Evolutionary conservation across 2,113 vertebrate species (phyloP).

Genomic region (Pachypanchax playfairii): DNA sequence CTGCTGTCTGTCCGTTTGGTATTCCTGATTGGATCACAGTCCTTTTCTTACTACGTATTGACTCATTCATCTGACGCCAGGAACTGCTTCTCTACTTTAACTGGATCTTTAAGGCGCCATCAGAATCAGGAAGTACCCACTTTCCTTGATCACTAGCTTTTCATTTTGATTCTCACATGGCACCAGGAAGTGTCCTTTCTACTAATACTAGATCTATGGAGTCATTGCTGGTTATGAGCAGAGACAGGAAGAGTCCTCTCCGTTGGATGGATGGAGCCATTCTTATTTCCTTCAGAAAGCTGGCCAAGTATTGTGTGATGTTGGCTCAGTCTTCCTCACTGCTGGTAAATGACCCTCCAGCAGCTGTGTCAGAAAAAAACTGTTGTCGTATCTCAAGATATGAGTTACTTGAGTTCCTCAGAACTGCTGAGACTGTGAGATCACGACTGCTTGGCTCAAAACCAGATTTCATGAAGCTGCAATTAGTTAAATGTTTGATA

Average conservation of each 20-base stretch:
- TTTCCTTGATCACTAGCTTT: conserved; percentile 44
- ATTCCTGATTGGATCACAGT: neutral
- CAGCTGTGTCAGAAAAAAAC: too few species aligned
- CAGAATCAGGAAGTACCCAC: conserved; percentile 50
- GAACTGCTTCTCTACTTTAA: conserved; percentile 51
- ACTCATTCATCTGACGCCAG: conserved; percentile 66
- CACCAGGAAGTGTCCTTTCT: conserved; percentile 63
- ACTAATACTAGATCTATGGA: conserved; percentile 40
- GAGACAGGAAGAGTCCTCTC: conserved; percentile 61
- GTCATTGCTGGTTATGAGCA: conserved; percentile 36
- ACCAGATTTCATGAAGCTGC: too few species aligned
- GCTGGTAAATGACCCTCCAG: conserved; percentile 51
- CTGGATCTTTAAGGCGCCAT: conserved; percentile 36
- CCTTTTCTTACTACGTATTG: conserved; percentile 50
- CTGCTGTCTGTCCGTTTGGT: too few species aligned
- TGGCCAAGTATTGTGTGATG: conserved; percentile 58
- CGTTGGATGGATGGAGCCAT: conserved; percentile 62
- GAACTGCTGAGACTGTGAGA: too few species aligned
- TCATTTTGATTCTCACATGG: conserved; percentile 31
- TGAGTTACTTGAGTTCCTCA: too few species aligned
- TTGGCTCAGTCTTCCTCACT: conserved; percentile 42
- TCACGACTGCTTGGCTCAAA: too few species aligned
- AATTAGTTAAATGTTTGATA: too few species aligned
- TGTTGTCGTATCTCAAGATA: too few species aligned
- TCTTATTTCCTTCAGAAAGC: conserved; percentile 51